Base-by-base conservation (phyloP, 92 coral and sea anemone species). In the Umimayanthus chanpuru region DNA sequence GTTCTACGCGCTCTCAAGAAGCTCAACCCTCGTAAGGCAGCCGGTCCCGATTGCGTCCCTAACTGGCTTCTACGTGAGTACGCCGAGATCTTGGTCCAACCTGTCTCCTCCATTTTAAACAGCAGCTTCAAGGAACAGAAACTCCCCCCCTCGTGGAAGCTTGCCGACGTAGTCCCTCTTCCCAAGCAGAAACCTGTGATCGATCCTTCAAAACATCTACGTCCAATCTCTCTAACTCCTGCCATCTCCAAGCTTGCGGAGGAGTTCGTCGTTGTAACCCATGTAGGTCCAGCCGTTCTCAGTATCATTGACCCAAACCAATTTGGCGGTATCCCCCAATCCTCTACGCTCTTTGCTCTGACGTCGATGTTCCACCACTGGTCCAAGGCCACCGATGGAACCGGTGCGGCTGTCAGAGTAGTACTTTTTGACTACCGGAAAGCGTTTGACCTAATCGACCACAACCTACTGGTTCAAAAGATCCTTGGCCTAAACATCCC, bases 11-110 rank as follows among this genome's bases (percentile, higher is more conserved):
- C 88, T 40, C 79, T 67, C 23, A 85, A 15, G 64, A 68, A 85
- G 56, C 55, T 85, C 39, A 85, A 85, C 38, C 88, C 80, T 21
- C 65, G 88, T 25, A 85, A 85, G 76, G 87, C 87, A 20, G 87
- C 78, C 21, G 87, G 77, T 65, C 87, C 87, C 16, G 87, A 83
- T 43, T 28, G 55, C 53, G 29, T 83, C 56, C 53, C 49, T 61
- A 65, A 65, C 49, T 83, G 87, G 87, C 87, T 70, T 55, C 39
- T 72, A 61, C 55, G 88, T 4, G 88, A 85, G 66, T 66, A 83
- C 49, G 58, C 87, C 23, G 87, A 83, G 61, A 71, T 85, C 55
- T 74, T 84, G 20, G 79, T 66, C 21, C 61, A 84, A 53, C 88
- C 88, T 14, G 41, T 84, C 79, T 67, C 56, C 49, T 36, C 88